Base-by-base conservation (phyloP, 2,113 vertebrate genomes). In the Hypocryptadius cinnamomeus region DNA sequence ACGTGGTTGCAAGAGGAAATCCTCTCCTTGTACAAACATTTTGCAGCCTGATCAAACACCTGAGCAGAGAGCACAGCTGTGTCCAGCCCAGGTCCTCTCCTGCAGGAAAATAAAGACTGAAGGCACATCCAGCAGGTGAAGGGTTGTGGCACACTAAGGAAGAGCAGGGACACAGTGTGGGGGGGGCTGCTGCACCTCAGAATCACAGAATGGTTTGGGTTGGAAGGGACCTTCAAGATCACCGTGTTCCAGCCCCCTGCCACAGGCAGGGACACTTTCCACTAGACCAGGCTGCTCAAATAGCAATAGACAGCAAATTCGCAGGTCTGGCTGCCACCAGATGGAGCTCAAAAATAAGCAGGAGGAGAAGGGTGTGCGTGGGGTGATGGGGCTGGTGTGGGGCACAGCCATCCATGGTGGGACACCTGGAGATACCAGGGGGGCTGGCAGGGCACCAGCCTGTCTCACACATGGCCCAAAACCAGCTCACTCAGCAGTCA, bases 31-130 rank as follows among this genome's bases (percentile, higher is more conserved):
- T 33, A 65, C 69, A 89, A 74, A 42, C 14, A 5, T 51, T 79
- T 18, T 4, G 4, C 56, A 78, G 65, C n/a, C 42, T 48, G 73
- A 47, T 42, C 21, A 33, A 71, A 40, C 28, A 14, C 4, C 35
- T 2, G 3, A 23, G 45, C 24, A 3, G 24, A 18, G 10, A 19
- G 25, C 14, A 27, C 33, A 12, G 0, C 2, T 7, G 0, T 0
- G 33, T 10, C 5, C 40, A 48, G 63, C 51, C 20, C 83, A 28
- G 35, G 8, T 3, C 14, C n/a, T 57, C 27, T 39, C n/a, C 59
- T 17, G 13, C 0, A 5, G 39, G 57, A 30, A 33, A 13, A 2
- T 5, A 2, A 37, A 30, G 47, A 2, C 61, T 7, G 2, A 28
- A 40, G 25, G 30, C 8, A 10, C 2, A 18, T 8, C 25, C 3